phyloP scores from a whole-genome alignment of 2,113 vertebrate species.

The Myrmophylax atrothorax region DNA sequence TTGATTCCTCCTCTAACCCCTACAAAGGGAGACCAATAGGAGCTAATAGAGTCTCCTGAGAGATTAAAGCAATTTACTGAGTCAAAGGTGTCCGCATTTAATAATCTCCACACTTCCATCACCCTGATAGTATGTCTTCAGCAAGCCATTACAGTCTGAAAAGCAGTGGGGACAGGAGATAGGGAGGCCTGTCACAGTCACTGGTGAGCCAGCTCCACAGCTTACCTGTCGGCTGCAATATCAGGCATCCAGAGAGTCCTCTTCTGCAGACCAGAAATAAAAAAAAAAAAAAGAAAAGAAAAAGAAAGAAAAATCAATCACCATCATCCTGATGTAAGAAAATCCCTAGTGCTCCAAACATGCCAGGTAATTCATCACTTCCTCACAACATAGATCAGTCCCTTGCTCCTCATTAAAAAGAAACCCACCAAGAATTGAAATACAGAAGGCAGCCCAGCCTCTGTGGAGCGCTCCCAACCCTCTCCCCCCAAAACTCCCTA shows the following conservation, averaged over 20 bases:
- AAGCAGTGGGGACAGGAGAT: background rate
- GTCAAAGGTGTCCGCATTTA: background rate
- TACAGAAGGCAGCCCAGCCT: background rate
- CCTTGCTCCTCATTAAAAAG: background rate
- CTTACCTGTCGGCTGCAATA: background rate
- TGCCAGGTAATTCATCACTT: background rate
- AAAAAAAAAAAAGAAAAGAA: background rate
- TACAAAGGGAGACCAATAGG: background rate
- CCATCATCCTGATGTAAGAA: background rate
- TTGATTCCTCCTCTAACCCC: background rate
- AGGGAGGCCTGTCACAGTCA: background rate
- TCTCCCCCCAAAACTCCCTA: background rate
- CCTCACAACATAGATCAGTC: background rate
- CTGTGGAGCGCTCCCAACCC: fast-evolving
- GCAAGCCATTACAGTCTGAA: background rate
- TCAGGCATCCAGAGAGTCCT: background rate
- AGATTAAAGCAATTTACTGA: background rate
- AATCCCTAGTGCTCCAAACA: background rate
- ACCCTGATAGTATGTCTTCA: background rate
- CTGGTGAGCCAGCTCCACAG: background rate
- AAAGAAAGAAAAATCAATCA: background rate
- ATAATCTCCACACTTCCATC: background rate
- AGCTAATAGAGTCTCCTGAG: background rate
- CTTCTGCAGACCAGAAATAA: background rate
- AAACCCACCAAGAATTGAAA: background rate